These are phyloP conservation scores for Cephus spinipes DNA, from an alignment of 2,888 invertebrate species.

Conservation along the genomic window DNA sequence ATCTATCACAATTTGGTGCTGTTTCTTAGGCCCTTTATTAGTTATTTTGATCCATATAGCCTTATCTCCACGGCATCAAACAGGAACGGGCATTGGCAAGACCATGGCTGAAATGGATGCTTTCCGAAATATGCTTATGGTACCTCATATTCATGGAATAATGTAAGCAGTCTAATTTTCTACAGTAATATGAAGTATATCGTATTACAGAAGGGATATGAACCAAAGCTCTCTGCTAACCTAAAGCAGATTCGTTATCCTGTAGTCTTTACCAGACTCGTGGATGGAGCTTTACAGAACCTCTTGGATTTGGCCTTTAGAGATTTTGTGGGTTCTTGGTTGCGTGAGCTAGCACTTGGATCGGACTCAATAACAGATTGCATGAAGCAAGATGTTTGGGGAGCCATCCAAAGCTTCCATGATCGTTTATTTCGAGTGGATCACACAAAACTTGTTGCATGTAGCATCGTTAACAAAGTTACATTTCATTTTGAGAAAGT, in stretches of 20 bases:
- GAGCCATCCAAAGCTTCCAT: constrained; percentile 80
- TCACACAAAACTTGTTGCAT: constrained; percentile 84
- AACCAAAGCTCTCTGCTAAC: constrained; percentile 55
- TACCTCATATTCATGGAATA: constrained; percentile 49
- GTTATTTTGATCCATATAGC: constrained; percentile 75
- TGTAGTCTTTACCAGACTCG: constrained; percentile 85
- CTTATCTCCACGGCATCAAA: constrained; percentile 75
- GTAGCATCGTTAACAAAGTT: constrained; percentile 83
- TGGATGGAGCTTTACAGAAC: constrained; percentile 86
- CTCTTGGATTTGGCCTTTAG: constrained; percentile 82
- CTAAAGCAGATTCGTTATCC: constrained; percentile 73
- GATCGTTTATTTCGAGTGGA: constrained; percentile 81
- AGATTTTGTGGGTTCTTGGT: constrained; percentile 84
- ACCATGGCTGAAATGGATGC: constrained; percentile 73
- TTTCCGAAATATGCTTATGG: constrained; percentile 74
- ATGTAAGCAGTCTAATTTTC: background rate
- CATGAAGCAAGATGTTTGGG: constrained; percentile 86
- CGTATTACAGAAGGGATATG: constrained; percentile 54
- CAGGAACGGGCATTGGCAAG: constrained; percentile 72
- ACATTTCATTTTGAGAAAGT: constrained; percentile 89
- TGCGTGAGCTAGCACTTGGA: constrained; percentile 77
- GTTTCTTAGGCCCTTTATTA: constrained; percentile 63
- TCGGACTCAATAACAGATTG: constrained; percentile 75
- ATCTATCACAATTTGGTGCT: constrained; percentile 54
- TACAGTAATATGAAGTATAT: background rate